Evolutionary conservation across 2,888 invertebrate species (phyloP), one percentile per base, ranked within the genome.

Genomic region (Lithodes maja): DNA sequence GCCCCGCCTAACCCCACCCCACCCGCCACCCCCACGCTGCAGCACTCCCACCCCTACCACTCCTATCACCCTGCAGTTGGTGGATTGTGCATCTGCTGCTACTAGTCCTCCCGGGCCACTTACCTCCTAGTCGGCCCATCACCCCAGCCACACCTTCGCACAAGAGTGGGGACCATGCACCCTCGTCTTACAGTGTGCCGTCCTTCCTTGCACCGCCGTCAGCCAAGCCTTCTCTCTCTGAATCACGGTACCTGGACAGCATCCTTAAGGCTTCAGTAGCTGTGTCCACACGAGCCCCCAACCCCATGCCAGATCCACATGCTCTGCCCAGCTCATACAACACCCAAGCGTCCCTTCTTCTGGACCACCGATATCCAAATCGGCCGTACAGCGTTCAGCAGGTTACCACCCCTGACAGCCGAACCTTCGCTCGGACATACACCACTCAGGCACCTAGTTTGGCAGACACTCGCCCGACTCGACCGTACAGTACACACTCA

Each of bases 1-100:
- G 88, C 88, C 75, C 88, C 85, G 77, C 88, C 88, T 80, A 89
- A 79, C n/a, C 88, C 88, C 80, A 89, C 88, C 33, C 88, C 88
- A 15, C 88, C 88, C 15, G 88, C 85, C 77, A 89, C 88, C 55
- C 88, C 88, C 69, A 89, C 88, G 54, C 84, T 89, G 80, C 85
- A 81, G 55, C 88, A 80, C 52, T 61, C 81, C 49, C 88, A 89
- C 17, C 74, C 54, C 69, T 85, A 89, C 88, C 75, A 89, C 75
- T 79, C 80, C 68, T 74, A 80, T 1, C 83, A 87, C 78, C 83
- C 50, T 55, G 61, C 68, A 17, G 74, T 52, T 55, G 55, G 86
- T 61, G 61, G 84, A 52, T 15, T 75, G 88, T 49, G 80, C 85
- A 52, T 78, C 68, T 12, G 71, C 88, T 2, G 52, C 88, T 55